Evolutionary conservation across 2,113 vertebrate species (phyloP).

Genomic region (Pelodiscus sinensis): DNA sequence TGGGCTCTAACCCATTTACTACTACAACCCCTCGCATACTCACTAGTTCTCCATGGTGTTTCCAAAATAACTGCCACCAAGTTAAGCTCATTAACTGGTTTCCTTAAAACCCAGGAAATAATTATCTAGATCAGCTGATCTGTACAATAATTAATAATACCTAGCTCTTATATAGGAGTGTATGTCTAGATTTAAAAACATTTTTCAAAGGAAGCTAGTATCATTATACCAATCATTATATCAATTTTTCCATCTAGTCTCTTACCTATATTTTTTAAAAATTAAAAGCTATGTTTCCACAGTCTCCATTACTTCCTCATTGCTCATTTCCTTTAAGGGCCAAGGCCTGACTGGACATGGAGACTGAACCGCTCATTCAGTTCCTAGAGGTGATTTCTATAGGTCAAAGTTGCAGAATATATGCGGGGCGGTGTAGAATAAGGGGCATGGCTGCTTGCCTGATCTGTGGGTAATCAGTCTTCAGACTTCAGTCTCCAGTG

Average conservation of each 20-base stretch:
- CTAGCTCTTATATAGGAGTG: neutral
- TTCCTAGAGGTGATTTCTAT: accelerated
- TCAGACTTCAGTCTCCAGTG: neutral
- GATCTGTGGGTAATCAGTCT: neutral
- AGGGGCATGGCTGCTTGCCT: neutral
- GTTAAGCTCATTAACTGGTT: conserved; percentile 49
- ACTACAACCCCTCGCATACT: neutral
- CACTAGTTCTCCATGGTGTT: conserved; percentile 14
- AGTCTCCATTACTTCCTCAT: neutral
- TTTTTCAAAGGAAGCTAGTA: neutral
- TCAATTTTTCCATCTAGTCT: conserved; percentile 10
- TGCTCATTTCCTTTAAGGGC: neutral
- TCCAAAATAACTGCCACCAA: conserved; percentile 53
- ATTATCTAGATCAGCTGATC: conserved; percentile 11
- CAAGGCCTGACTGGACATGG: neutral
- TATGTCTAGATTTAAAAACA: neutral
- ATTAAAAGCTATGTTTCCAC: neutral
- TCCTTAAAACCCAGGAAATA: neutral
- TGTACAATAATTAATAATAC: neutral
- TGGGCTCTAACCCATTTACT: neutral
- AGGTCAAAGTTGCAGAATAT: neutral
- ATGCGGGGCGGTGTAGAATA: neutral
- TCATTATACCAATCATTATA: too few relatives aligned
- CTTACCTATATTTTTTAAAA: neutral
- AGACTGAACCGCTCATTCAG: neutral